Evolutionary conservation across 2,113 vertebrate genomes (phyloP), one percentile per base, ranked within the genome.

Genomic region (Thunnus thynnus): DNA sequence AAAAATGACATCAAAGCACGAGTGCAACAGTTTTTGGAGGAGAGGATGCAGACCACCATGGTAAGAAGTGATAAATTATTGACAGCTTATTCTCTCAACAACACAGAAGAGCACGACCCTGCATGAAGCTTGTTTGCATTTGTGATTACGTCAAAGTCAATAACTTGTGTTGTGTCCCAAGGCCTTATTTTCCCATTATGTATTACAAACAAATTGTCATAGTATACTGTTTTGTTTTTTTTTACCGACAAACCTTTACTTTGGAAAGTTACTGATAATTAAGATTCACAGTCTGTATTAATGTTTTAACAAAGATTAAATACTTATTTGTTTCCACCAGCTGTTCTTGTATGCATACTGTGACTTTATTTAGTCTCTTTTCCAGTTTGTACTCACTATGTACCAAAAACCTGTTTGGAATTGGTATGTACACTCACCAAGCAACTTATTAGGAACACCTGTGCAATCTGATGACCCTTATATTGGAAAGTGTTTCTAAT

Each of bases 31-130:
- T 96, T 97, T 86, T 84, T 95, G 70, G 97, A 98, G 90, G 96
- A 97, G 65, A 93, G 90, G 70, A 95, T 97, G 86, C 97, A 97
- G 90, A 97, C 93, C 22, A 97, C 96, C 4, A 97, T 98, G 97
- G 98, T 99, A 96, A 82, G 76, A 66, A 13, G 22, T 57, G 3
- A 27, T 9, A 20, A 16, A 10, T 66, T 3, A 82, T 27, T 54
- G 6, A 72, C 13, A 54, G n/a, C 0, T 2, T 51, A 5, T 18
- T 14, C 16, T 54, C 47, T 69, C 3, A 17, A n/a, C 5, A 17
- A 41, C 36, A 41, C 1, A 41, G 36, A 41, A 41, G 36, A 10
- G 4, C 3, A 30, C 27, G 2, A 30, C 27, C 27, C 48, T 54
- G 7, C 20, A 8, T 20, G 3, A 63, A 22, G 41, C 41, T 27